Percentiles rank a stretch among this genome's conserved stretches.
These are phyloP conservation scores for Nothoprocta pentlandii DNA, from an alignment of 2,113 vertebrate genomes.

Conservation along the genomic window DNA sequence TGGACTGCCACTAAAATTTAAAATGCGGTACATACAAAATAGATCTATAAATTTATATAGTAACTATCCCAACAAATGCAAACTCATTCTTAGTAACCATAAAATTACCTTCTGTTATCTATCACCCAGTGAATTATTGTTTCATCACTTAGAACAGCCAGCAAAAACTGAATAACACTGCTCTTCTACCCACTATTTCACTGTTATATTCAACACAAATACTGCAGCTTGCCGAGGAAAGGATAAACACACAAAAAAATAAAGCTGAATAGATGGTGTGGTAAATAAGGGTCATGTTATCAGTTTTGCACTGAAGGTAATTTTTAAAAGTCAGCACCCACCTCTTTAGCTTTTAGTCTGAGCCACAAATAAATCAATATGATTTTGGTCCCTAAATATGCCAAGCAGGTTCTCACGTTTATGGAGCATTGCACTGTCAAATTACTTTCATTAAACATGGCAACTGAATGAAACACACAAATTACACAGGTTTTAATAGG, in stretches of 20 bases:
- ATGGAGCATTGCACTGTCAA: not conserved
- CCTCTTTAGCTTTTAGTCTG: conserved; percentile 45
- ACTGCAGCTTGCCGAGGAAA: conserved; percentile 62
- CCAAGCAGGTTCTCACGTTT: not conserved
- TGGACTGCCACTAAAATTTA: conserved; percentile 83
- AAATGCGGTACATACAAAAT: conserved; percentile 85
- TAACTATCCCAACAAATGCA: conserved; percentile 87
- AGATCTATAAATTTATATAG: conserved; percentile 87
- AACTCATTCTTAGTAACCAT: conserved; percentile 87
- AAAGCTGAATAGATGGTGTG: conserved; percentile 68
- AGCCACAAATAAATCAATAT: conserved; percentile 60
- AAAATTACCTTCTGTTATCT: conserved; percentile 90
- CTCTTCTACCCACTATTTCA: conserved; percentile 68
- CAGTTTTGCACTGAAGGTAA: conserved; percentile 62
- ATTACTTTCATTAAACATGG: conserved; percentile 25
- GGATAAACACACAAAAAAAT: conserved; percentile 75
- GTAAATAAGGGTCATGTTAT: conserved; percentile 74
- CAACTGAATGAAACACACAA: conserved; percentile 2
- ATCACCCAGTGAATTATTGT: conserved; percentile 85
- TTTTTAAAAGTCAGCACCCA: conserved; percentile 49
- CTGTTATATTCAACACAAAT: conserved; percentile 55
- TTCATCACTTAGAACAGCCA: conserved; percentile 78
- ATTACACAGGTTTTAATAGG: not conserved
- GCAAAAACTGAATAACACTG: conserved; percentile 76
- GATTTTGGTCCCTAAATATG: conserved; percentile 31